Evolutionary conservation across 2,888 invertebrate genomes (phyloP).

Genomic region (Cataglyphis livida): DNA sequence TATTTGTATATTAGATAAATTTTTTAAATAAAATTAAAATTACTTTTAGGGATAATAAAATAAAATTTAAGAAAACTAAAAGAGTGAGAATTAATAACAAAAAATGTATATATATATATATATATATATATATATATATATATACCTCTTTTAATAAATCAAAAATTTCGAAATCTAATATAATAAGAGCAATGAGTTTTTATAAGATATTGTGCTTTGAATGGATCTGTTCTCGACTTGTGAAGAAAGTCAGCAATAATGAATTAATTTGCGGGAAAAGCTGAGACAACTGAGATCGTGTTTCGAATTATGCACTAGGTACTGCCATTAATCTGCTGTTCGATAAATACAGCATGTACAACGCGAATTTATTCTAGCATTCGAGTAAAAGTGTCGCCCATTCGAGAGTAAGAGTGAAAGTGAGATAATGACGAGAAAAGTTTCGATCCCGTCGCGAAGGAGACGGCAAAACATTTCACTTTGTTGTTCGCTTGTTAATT

Average conservation of each 20-base stretch:
- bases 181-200: neutral
- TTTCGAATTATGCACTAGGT: constrained; percentile 16
- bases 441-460: constrained; percentile 26
- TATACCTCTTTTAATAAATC: too few relatives aligned
- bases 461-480: constrained; percentile 19
- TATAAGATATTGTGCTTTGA: neutral
- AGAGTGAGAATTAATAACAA: too few relatives aligned
- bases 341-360: constrained; percentile 32
- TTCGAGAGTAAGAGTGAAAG: constrained; percentile 74
- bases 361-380: constrained; percentile 12
- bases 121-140: too few relatives aligned
- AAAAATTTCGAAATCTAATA: neutral
- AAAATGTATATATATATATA: too few relatives aligned
- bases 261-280: constrained; percentile 26
- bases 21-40: too few relatives aligned
- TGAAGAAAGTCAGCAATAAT: neutral
- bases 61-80: too few relatives aligned
- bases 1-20: too few relatives aligned
- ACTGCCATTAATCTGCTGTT: neutral
- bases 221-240: neutral
- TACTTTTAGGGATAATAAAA: too few relatives aligned
- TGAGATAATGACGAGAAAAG: constrained; percentile 57
- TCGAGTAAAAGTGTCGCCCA: constrained; percentile 69
- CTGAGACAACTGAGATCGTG: constrained; percentile 21
- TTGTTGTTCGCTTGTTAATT: constrained; percentile 31